Conservation (phyloP, 2,888 invertebrate species). For the Ariolimax columbianus region DNA sequence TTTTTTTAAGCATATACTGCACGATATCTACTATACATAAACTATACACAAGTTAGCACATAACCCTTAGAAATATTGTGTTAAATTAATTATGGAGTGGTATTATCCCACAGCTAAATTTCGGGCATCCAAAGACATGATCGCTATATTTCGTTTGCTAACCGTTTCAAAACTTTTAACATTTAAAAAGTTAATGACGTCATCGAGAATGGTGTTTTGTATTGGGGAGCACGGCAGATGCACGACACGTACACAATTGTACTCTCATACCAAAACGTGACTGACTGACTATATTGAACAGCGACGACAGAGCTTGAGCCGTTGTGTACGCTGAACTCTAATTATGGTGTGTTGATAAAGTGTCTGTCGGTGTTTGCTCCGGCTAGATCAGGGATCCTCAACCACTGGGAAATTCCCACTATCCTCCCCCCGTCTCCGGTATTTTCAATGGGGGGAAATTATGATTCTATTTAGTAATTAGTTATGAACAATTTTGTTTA, state of each 20-base stretch:
- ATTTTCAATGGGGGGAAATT: too few relatives aligned
- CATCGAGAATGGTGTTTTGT: neutral
- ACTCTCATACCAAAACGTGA: neutral
- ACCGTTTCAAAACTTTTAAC: neutral
- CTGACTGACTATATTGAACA: neutral
- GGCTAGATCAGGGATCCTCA: too few relatives aligned
- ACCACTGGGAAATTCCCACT: too few relatives aligned
- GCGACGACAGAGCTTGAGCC: neutral
- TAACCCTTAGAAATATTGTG: neutral
- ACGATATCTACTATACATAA: constrained; percentile 17
- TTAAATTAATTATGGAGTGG: neutral
- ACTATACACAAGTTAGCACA: neutral
- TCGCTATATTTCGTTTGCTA: neutral
- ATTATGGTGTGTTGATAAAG: constrained; percentile 12
- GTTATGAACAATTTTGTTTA: too few relatives aligned
- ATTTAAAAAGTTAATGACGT: neutral
- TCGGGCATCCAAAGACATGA: neutral
- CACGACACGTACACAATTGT: neutral
- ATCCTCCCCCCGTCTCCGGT: too few relatives aligned
- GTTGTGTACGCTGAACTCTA: neutral
- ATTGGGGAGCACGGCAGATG: neutral
- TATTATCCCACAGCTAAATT: neutral
- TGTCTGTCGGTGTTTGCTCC: neutral
- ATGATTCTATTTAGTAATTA: too few relatives aligned
- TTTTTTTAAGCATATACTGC: neutral